These are phyloP conservation scores for Rhegmatorhina hoffmannsi DNA, from an alignment of 2,113 vertebrate species.

Conservation along the genomic window DNA sequence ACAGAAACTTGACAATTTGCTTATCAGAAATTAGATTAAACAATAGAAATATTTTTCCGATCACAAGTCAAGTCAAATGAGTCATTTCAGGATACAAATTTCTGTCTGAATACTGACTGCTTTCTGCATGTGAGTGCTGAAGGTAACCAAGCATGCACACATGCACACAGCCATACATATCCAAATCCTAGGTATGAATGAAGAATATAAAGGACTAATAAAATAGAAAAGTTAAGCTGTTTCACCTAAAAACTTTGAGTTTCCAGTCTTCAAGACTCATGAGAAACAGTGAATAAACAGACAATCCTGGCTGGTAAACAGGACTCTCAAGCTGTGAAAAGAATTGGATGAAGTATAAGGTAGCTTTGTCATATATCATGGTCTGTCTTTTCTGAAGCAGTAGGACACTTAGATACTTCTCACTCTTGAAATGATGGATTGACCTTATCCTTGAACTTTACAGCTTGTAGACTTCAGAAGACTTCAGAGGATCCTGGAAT, in stretches of 20 bases:
- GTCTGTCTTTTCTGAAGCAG: neutral
- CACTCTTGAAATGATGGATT: neutral
- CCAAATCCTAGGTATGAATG: neutral
- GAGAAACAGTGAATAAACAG: neutral
- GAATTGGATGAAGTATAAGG: neutral
- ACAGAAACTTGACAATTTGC: neutral
- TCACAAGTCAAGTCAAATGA: neutral
- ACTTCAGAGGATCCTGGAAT: neutral
- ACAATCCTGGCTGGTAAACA: neutral
- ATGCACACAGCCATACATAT: neutral
- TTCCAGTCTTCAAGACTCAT: neutral
- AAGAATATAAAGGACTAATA: neutral
- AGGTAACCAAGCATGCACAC: neutral
- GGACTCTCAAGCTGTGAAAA: neutral
- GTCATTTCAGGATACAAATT: neutral
- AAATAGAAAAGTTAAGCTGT: neutral
- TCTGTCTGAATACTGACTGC: neutral
- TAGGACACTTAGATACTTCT: neutral
- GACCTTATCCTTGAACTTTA: neutral
- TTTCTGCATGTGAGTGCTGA: neutral
- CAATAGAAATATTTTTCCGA: neutral
- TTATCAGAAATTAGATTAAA: neutral
- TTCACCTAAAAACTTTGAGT: neutral
- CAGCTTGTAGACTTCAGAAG: neutral
- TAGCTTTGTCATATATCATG: neutral